phyloP scores from a whole-genome alignment of 2,797 vertebrate species.

The Platyrinchus mystaceus region DNA sequence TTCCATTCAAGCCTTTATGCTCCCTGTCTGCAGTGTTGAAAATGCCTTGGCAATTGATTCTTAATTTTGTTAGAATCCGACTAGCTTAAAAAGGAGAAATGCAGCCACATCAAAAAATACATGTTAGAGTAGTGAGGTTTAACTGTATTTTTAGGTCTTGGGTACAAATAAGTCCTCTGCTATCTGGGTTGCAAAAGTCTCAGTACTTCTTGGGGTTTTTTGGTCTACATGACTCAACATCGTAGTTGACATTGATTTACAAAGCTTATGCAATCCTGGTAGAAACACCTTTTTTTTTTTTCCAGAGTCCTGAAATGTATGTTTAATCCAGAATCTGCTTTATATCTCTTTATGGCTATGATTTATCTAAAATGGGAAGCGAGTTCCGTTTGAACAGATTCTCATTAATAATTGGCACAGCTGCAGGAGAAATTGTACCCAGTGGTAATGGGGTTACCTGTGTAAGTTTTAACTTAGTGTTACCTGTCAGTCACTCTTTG shows the following conservation, averaged over 20 bases:
- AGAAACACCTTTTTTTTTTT: rapidly evolving
- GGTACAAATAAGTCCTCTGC: neutral
- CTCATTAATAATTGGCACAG: neutral
- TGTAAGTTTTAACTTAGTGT: neutral
- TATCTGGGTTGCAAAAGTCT: neutral
- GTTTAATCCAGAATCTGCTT: neutral
- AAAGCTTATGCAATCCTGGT: neutral
- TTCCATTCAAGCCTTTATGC: neutral
- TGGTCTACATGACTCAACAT: rapidly evolving
- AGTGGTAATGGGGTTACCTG: neutral
- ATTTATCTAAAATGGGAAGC: neutral
- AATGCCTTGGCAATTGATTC: neutral
- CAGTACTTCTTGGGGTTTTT: rapidly evolving
- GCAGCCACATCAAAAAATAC: neutral
- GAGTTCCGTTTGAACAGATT: neutral
- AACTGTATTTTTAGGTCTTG: neutral
- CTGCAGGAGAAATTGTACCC: neutral
- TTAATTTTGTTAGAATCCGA: neutral
- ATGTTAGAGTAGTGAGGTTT: neutral
- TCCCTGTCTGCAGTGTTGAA: neutral
- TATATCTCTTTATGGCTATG: neutral
- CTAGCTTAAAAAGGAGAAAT: neutral
- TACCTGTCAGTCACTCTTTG: neutral
- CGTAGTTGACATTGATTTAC: neutral
- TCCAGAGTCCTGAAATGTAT: neutral